These are phyloP conservation scores for Whitmania pigra DNA, from an alignment of 1,140 invertebrate species.

Conservation along the genomic window DNA sequence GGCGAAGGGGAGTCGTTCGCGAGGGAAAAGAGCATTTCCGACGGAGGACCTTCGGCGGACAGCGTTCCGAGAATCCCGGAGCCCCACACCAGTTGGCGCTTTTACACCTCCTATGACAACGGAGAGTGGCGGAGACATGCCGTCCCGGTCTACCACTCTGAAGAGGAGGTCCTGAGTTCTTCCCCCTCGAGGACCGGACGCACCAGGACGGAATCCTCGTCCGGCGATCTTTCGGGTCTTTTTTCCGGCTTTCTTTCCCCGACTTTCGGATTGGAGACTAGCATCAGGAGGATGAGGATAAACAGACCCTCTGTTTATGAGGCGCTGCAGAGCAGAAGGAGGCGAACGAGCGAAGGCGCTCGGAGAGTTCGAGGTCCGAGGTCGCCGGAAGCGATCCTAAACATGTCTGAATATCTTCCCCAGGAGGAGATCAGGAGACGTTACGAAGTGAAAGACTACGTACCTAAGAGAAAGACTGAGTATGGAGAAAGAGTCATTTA, in stretches of 20 bases:
- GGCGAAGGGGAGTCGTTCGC: neutral
- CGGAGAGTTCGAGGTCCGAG: neutral
- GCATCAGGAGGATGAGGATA: slow-evolving; percentile 1
- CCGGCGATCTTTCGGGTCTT: neutral
- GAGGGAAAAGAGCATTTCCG: slow-evolving; percentile 14
- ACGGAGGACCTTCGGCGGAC: neutral
- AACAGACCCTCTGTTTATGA: neutral
- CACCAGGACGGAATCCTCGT: neutral
- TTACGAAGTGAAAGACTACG: neutral
- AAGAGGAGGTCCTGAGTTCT: neutral
- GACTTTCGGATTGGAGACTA: neutral
- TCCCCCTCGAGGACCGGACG: neutral
- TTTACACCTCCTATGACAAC: slow-evolving; percentile 19
- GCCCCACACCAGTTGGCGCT: slow-evolving; percentile 17
- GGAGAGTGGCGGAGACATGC: slow-evolving; percentile 17
- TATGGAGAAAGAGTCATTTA: slow-evolving; percentile 2
- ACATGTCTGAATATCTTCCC: neutral
- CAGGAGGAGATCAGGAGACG: neutral
- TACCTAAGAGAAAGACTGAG: neutral
- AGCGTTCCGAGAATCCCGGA: slow-evolving; percentile 5
- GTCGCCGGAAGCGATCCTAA: neutral
- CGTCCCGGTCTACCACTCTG: slow-evolving; percentile 3
- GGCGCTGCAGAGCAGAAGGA: neutral
- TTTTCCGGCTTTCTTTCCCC: neutral
- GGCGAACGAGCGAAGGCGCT: neutral